Conservation (phyloP, 2,113 vertebrate species). For the Penelope pileata region DNA sequence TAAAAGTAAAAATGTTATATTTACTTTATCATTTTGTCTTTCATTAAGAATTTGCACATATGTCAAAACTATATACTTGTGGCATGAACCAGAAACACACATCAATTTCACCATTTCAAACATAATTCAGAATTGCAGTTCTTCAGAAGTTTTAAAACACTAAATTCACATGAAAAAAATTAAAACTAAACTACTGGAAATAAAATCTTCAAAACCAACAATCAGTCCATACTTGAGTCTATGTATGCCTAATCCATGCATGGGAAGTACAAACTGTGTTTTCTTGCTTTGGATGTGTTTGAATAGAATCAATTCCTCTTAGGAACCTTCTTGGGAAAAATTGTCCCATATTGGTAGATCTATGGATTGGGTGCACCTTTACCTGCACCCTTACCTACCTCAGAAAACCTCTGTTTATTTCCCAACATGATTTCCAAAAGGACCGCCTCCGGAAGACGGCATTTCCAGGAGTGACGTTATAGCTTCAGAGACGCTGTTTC, state of each 20-base stretch:
- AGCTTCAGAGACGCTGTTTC: conserved; percentile 75
- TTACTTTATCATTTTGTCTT: background rate
- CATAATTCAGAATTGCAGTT: background rate
- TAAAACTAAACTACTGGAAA: background rate
- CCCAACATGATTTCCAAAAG: conserved; percentile 82
- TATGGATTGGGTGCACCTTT: conserved; percentile 56
- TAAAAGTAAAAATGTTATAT: background rate
- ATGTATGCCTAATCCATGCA: background rate
- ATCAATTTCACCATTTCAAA: background rate
- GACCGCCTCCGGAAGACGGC: conserved; percentile 81
- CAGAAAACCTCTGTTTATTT: conserved; percentile 76
- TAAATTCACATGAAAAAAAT: background rate
- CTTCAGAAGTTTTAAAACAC: background rate
- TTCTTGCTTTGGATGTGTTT: background rate
- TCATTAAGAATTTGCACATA: accelerated
- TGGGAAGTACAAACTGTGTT: background rate
- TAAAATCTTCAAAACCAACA: background rate
- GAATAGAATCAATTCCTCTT: background rate
- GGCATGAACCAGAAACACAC: background rate
- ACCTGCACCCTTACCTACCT: conserved; percentile 78
- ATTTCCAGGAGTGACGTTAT: conserved; percentile 80
- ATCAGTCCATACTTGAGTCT: background rate
- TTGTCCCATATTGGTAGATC: conserved; percentile 35
- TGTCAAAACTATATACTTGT: background rate
- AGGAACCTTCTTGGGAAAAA: conserved; percentile 23